Evolutionary conservation across 2,888 invertebrate genomes (phyloP), one percentile per base, ranked within the genome.

Genomic region (Heliconius erato): DNA sequence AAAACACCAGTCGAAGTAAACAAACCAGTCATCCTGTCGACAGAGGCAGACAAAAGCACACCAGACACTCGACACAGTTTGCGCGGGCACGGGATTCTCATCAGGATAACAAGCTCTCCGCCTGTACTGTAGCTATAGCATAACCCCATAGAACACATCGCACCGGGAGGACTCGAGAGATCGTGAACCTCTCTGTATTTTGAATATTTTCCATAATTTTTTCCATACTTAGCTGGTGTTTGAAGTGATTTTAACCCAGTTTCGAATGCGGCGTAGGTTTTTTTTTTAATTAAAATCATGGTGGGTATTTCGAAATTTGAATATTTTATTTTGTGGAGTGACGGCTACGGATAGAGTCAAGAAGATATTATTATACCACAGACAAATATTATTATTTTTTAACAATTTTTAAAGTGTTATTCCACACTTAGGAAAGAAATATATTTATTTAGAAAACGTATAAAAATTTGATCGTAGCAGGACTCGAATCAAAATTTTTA

Each of bases 21-120:
- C 65, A 80, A 78, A 84, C 81, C 68, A 76, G 68, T 79, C 76
- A 49, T 74, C 44, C 79, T 74, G 82, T 71, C 74, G 69, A 83
- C 74, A 63, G 68, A 78, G 76, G 68, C 72, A 79, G 79, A 83
- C 81, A 83, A 83, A 84, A 84, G 84, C 69, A 44, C 83, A 82
- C 67, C 80, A 74, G 78, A 72, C 79, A 78, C 84, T 85, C 83
- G 84, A 84, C 85, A 84, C 67, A 86, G 82, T 85, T 86, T 81
- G 83, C 84, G 82, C 82, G 81, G 79, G 69, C 84, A 81, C 80
- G 79, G 84, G 79, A 83, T 83, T 65, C 85, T 86, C 84, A 84
- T 81, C 85, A 82, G 78, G 85, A 81, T 85, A 84, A 86, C 85
- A 85, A 86, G 81, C 85, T 80, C 83, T 82, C 59, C 82, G 65